Percentiles rank a stretch among this genome's conserved stretches.
These are phyloP conservation scores for Gadus macrocephalus DNA, from an alignment of 2,113 vertebrate genomes.

Conservation along the genomic window DNA sequence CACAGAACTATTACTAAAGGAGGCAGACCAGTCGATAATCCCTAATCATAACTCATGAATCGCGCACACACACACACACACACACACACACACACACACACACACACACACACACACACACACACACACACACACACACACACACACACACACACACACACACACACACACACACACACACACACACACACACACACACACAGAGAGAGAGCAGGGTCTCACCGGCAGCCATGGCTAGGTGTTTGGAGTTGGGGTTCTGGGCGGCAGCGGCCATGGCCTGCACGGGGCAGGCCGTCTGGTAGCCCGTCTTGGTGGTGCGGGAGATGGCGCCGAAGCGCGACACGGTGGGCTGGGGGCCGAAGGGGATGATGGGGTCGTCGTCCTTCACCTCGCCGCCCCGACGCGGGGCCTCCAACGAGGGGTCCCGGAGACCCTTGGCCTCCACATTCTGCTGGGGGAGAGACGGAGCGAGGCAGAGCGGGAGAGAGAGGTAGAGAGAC, in stretches of 20 bases:
- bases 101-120: too few relatives aligned
- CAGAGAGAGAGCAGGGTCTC: too few relatives aligned
- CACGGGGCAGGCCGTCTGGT: constrained; percentile 86
- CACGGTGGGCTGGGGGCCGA: constrained; percentile 93
- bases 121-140: too few relatives aligned
- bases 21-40: too few relatives aligned
- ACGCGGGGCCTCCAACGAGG: constrained; percentile 84
- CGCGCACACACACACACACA: too few relatives aligned
- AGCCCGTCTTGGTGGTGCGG: constrained; percentile 90
- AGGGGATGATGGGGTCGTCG: constrained; percentile 96
- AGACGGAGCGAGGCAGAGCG: neutral
- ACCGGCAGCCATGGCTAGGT: constrained; percentile 82
- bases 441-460: constrained; percentile 79
- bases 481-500: neutral
- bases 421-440: constrained; percentile 85
- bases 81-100: too few relatives aligned
- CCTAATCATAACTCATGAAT: too few relatives aligned
- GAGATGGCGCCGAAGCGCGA: constrained; percentile 97
- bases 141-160: too few relatives aligned
- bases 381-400: constrained; percentile 85
- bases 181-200: too few relatives aligned
- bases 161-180: too few relatives aligned
- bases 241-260: constrained; percentile 85
- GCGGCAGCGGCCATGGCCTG: constrained; percentile 79
- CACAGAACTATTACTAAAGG: too few relatives aligned